Evolutionary conservation across 2,797 vertebrate species (phyloP).

Genomic region (Bufotes viridis): DNA sequence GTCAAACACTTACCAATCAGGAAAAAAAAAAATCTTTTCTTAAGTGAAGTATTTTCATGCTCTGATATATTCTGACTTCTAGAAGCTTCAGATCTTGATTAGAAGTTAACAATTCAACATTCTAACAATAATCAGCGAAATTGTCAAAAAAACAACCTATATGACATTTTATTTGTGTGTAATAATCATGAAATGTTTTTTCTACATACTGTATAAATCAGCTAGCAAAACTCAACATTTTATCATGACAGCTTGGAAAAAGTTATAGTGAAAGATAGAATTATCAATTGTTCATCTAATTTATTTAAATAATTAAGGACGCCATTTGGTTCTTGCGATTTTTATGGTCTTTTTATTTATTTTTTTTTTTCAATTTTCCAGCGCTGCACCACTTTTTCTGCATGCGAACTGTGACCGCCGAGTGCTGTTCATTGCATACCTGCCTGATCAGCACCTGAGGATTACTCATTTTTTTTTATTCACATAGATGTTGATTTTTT

Average conservation of each 20-base stretch:
- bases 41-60: constrained; percentile 16
- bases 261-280: not conserved
- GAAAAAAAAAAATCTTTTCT: constrained; percentile 2
- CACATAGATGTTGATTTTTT: too few species aligned
- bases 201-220: not conserved
- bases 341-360: too few species aligned
- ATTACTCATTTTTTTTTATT: too few species aligned
- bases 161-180: constrained; percentile 12
- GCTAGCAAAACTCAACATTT: not conserved
- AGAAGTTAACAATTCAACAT: constrained; percentile 24
- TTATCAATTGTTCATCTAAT: not conserved
- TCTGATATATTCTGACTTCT: constrained; percentile 39
- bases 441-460: too few species aligned
- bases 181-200: not conserved
- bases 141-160: constrained; percentile 4
- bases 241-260: not conserved
- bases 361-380: too few species aligned
- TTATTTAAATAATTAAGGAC: too few species aligned
- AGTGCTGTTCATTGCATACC: too few species aligned
- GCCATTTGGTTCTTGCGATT: too few species aligned
- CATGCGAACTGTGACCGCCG: too few species aligned
- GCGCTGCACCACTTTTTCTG: too few species aligned
- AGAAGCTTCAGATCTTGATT: constrained; percentile 24
- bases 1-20: constrained; percentile 46
- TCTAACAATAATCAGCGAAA: constrained; percentile 14